These are phyloP conservation scores for Lepidocyrtinus sp. DNA, from an alignment of 2,888 invertebrate genomes.

Conservation along the genomic window DNA sequence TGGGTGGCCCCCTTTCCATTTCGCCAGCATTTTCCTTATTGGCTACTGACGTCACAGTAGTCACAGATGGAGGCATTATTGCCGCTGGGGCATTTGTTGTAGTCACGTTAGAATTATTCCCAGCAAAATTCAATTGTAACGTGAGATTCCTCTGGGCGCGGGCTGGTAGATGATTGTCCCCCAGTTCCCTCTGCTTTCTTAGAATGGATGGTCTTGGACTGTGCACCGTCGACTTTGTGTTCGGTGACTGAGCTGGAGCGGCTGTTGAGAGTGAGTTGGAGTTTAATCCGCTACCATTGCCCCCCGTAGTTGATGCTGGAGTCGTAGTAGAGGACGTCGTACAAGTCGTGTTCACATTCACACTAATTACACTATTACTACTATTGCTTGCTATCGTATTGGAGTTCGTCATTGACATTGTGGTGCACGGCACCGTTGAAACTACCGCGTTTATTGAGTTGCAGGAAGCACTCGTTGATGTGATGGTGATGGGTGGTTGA, in stretches of 20 bases:
- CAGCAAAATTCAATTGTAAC: slow-evolving; percentile 71
- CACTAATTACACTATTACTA: slow-evolving; percentile 54
- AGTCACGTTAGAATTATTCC: slow-evolving; percentile 70
- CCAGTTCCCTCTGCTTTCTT: slow-evolving; percentile 81
- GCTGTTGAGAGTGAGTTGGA: slow-evolving; percentile 66
- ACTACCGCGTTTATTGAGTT: slow-evolving; percentile 14
- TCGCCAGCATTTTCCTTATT: slow-evolving; percentile 66
- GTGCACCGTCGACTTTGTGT: slow-evolving; percentile 75
- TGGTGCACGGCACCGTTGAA: slow-evolving; percentile 53
- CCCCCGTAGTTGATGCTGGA: slow-evolving; percentile 54
- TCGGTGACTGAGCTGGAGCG: slow-evolving; percentile 69
- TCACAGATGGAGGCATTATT: slow-evolving; percentile 67
- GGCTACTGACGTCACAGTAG: slow-evolving; percentile 57
- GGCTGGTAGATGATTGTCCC: slow-evolving; percentile 73
- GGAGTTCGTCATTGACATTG: slow-evolving; percentile 46
- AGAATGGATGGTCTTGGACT: slow-evolving; percentile 86
- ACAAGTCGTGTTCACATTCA: slow-evolving; percentile 60
- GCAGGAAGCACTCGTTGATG: slow-evolving; percentile 35
- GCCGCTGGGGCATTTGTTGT: slow-evolving; percentile 60
- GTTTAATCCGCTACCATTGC: slow-evolving; percentile 47
- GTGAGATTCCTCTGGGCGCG: slow-evolving; percentile 79
- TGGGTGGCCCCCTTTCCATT: slow-evolving; percentile 46
- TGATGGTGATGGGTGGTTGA: slow-evolving; percentile 50
- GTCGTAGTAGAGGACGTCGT: slow-evolving; percentile 45
- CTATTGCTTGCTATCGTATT: slow-evolving; percentile 32